phyloP scores from a whole-genome alignment of 1,140 invertebrate species.

The Caenorhabditis elegans region WBcel235 BX284604.4:8375001-8375500 shows the following conservation, averaged over 20 bases:
- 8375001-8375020: no score
- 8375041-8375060: no score
- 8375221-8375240: neutral
- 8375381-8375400: no score
- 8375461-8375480: neutral
- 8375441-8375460: neutral
- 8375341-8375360: no score
- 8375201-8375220: slow-evolving; percentile 1
- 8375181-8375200: slow-evolving; percentile 33
- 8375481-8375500: slow-evolving; percentile 18
- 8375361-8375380: no score
- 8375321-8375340: no score
- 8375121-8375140: slow-evolving; percentile 36
- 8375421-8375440: neutral
- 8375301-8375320: neutral
- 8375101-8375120: no score
- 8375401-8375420: neutral
- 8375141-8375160: slow-evolving; percentile 44
- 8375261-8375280: neutral
- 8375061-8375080: no score
- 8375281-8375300: neutral
- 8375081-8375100: no score
- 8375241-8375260: neutral
- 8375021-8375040: no score
- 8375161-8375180: slow-evolving; percentile 32